Conservation (phyloP, 2,797 vertebrate species). For the Monodelphis domestica region DNA sequence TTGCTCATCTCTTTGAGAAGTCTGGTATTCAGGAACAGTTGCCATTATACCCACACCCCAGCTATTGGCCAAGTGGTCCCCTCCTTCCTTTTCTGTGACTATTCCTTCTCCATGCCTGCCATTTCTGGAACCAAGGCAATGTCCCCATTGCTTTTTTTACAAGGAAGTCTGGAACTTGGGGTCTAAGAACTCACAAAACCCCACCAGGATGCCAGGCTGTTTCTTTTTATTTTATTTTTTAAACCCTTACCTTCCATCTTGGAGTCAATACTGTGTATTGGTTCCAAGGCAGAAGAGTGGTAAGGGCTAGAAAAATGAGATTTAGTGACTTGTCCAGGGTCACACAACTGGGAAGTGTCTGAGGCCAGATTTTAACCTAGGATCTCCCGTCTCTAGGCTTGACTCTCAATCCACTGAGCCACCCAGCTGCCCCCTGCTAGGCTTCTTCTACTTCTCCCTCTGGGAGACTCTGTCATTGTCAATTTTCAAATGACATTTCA, state of each 20-base stretch:
- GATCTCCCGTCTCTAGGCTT: too few relatives aligned
- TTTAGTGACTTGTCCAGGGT: too few relatives aligned
- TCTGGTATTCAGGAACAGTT: neutral
- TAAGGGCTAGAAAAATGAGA: too few relatives aligned
- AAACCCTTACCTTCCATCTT: too few relatives aligned
- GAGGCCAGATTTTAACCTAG: too few relatives aligned
- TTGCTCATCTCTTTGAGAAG: neutral
- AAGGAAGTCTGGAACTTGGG: neutral
- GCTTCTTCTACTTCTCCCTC: neutral
- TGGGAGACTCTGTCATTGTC: neutral
- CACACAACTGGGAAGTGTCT: too few relatives aligned
- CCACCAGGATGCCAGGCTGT: neutral
- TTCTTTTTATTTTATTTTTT: too few relatives aligned
- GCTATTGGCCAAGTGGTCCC: neutral
- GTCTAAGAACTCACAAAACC: neutral
- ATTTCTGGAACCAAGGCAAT: neutral
- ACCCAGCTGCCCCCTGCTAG: too few relatives aligned
- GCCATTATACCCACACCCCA: neutral
- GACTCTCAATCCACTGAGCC: too few relatives aligned
- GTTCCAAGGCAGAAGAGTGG: too few relatives aligned
- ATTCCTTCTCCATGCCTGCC: neutral
- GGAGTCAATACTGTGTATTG: too few relatives aligned
- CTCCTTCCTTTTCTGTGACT: too few relatives aligned
- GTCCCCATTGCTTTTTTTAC: neutral
- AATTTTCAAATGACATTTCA: neutral